phyloP scores from a whole-genome alignment of 2,113 vertebrate genomes.

The Clupea harengus region DNA sequence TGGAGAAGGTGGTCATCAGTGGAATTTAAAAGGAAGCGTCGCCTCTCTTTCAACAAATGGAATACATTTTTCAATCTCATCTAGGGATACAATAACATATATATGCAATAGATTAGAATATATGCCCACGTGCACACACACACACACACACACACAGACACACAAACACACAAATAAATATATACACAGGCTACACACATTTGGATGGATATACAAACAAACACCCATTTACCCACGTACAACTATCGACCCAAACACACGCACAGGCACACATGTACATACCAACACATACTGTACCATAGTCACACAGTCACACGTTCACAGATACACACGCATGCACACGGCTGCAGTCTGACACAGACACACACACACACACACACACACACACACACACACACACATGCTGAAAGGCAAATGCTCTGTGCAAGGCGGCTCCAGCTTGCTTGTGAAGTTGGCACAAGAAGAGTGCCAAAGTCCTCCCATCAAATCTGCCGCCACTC shows the following conservation, averaged over 20 bases:
- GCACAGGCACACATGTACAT: background rate
- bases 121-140: background rate
- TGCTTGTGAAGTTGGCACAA: too few species aligned
- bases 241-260: too few species aligned
- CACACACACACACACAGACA: slow-evolving; percentile 4
- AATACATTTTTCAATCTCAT: slow-evolving; percentile 9
- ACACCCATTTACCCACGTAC: background rate
- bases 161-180: background rate
- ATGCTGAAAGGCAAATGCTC: too few species aligned
- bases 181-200: background rate
- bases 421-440: too few species aligned
- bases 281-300: background rate
- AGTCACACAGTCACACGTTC: too few species aligned
- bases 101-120: background rate
- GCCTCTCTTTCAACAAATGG: background rate
- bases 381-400: background rate
- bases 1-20: slow-evolving; percentile 45
- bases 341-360: too few species aligned
- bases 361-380: background rate
- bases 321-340: too few species aligned
- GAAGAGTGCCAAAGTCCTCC: too few species aligned
- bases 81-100: background rate
- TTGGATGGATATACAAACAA: too few species aligned
- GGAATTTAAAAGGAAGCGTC: slow-evolving; percentile 37
- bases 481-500: too few species aligned